These are phyloP conservation scores for Engystomops pustulosus DNA, from an alignment of 2,113 vertebrate genomes.

Conservation along the genomic window DNA sequence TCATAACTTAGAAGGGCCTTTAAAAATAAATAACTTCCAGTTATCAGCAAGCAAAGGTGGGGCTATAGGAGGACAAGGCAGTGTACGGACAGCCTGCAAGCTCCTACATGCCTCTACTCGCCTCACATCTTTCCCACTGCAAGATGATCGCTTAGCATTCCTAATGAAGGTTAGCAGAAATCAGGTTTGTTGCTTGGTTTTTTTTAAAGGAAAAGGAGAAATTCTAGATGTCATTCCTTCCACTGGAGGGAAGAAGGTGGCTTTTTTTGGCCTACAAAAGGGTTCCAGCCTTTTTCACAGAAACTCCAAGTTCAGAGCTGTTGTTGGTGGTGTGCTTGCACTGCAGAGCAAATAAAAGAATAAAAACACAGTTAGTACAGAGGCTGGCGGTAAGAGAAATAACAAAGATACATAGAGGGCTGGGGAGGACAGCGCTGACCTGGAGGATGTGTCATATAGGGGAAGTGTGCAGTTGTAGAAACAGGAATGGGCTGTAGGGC, in stretches of 20 bases:
- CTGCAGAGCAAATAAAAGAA: slow-evolving; percentile 73
- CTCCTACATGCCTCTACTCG: slow-evolving; percentile 79
- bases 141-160: slow-evolving; percentile 92
- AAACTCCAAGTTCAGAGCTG: slow-evolving; percentile 91
- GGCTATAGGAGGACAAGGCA: slow-evolving; percentile 79
- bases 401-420: no score
- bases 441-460: slow-evolving; percentile 87
- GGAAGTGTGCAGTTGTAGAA: slow-evolving; percentile 86
- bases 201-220: slow-evolving; percentile 79
- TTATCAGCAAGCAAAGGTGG: slow-evolving; percentile 89
- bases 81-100: slow-evolving; percentile 75
- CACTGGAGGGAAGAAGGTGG: slow-evolving; percentile 81
- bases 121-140: slow-evolving; percentile 85
- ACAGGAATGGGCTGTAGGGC: slow-evolving; percentile 95
- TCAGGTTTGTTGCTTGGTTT: slow-evolving; percentile 60
- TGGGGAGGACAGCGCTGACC: slow-evolving; percentile 79
- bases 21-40: slow-evolving; percentile 96
- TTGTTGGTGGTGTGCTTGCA: slow-evolving; percentile 98
- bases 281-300: slow-evolving; percentile 82
- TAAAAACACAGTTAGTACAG: neutral
- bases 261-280: slow-evolving; percentile 77
- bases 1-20: slow-evolving; percentile 90
- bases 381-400: no score
- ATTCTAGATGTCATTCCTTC: slow-evolving; percentile 84
- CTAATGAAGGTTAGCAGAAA: slow-evolving; percentile 89